Percentiles rank a stretch among this genome's conserved stretches.
Conservation (phyloP, 2,797 vertebrate genomes). For the Dermochelys coriacea region DNA sequence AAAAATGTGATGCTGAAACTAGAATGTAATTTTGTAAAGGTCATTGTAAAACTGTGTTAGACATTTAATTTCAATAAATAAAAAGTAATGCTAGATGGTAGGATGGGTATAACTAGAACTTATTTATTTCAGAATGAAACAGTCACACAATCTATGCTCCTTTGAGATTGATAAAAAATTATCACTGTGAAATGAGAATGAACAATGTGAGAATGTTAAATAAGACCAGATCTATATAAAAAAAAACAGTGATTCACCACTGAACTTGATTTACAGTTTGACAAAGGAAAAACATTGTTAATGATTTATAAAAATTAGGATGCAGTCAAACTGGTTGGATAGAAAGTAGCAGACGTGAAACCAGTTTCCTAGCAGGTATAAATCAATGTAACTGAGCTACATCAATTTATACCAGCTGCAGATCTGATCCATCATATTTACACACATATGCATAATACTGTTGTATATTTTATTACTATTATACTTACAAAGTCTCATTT, state of each 20-base stretch:
- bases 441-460: fast-evolving
- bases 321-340: not conserved
- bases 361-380: not conserved
- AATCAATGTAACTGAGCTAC: not conserved
- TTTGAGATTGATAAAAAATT: not conserved
- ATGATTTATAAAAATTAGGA: not conserved
- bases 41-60: not conserved
- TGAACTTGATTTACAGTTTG: not conserved
- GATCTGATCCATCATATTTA: not conserved
- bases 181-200: not conserved
- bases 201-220: not conserved
- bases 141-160: not conserved
- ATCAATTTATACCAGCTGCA: fast-evolving
- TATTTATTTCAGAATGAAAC: slow-evolving; percentile 27
- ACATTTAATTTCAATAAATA: slow-evolving; percentile 9
- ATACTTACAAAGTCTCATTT: not conserved
- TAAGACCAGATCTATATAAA: not conserved
- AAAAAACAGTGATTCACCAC: not conserved
- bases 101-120: not conserved
- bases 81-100: not conserved
- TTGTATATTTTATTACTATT: not conserved
- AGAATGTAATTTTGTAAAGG: not conserved
- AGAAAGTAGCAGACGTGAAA: not conserved
- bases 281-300: not conserved
- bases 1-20: not conserved